A percentile compares a stretch with the other conserved stretches of the same genome.
Conservation (phyloP, 2,113 vertebrate genomes). For the Phrynocephalus versicolor region DNA sequence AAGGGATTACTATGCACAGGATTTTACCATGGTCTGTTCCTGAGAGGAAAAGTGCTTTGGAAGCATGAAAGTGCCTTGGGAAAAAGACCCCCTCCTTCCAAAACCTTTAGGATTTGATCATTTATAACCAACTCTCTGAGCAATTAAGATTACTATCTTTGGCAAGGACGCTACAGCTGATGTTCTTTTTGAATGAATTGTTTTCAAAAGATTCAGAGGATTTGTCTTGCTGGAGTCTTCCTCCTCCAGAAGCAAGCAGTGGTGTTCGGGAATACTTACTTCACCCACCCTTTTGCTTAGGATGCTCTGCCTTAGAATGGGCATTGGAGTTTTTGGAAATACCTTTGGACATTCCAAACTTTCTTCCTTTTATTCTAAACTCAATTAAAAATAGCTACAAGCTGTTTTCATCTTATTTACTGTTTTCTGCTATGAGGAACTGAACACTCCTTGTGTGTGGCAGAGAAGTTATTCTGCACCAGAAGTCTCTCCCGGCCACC, state of each 20-base stretch:
- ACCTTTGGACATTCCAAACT: not conserved
- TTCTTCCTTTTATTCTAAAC: not conserved
- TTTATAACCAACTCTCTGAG: not conserved
- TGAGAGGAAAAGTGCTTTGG: not conserved
- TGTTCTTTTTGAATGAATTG: not conserved
- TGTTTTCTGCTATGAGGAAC: not conserved
- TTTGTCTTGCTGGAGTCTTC: not conserved
- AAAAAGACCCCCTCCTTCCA: not conserved
- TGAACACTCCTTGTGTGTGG: not conserved
- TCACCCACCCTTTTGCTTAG: not conserved
- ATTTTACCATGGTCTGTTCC: not conserved
- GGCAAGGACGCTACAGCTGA: not conserved
- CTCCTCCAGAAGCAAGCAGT: not conserved
- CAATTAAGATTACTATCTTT: not conserved
- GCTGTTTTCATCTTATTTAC: not conserved
- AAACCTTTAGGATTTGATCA: not conserved
- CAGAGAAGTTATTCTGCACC: not conserved
- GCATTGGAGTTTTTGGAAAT: not conserved
- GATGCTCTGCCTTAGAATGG: not conserved
- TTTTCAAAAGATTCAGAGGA: not conserved
- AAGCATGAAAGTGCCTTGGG: not conserved
- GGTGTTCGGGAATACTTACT: not conserved
- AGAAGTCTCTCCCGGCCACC: not conserved
- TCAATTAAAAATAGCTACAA: not conserved
- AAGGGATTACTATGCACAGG: not conserved